Percentiles rank a stretch among this genome's conserved stretches.
Conservation (phyloP, 2,113 vertebrate species). For the pig (Sus scrofa) region DNA sequence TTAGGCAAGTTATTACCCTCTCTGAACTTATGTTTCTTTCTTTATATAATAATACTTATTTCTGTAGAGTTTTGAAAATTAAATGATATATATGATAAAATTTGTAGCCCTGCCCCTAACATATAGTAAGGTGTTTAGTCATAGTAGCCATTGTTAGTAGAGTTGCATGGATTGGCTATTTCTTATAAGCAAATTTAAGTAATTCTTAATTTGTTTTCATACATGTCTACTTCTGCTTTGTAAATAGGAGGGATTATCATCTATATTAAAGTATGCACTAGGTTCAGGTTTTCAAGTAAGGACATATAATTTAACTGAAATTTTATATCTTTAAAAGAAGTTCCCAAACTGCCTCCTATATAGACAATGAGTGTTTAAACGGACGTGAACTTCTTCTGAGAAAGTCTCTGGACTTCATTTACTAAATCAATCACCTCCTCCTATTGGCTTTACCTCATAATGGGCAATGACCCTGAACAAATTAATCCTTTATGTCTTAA, state of each 20-base stretch:
- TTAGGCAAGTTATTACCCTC: slow-evolving; percentile 23
- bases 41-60: neutral
- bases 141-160: neutral
- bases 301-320: neutral
- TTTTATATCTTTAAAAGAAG: slow-evolving; percentile 22
- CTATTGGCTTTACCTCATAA: neutral
- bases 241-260: neutral
- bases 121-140: neutral
- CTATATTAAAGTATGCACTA: neutral
- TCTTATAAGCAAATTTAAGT: neutral
- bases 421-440: neutral
- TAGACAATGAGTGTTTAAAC: neutral
- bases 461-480: neutral
- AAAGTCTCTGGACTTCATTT: neutral
- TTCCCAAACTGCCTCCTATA: neutral
- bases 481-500: neutral
- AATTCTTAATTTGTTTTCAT: neutral
- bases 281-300: neutral
- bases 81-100: neutral
- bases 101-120: neutral
- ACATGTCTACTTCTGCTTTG: neutral
- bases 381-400: neutral
- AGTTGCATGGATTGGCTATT: neutral
- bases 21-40: neutral
- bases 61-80: neutral